Conservation (phyloP, 2,797 vertebrate species). For the Clarias pachynema region DNA sequence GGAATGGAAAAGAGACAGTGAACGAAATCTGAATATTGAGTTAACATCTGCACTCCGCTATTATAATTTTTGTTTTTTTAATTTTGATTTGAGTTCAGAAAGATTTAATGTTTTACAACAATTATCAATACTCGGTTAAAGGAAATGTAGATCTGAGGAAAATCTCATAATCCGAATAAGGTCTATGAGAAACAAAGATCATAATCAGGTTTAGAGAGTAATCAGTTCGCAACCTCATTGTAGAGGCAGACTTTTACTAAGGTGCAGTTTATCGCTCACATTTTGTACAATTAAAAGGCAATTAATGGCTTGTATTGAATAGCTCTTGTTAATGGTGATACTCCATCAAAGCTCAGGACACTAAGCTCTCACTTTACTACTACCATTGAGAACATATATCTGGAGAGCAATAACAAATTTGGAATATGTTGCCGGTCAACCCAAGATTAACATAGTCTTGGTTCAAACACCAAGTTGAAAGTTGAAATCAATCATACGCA, state of each 20-base stretch:
- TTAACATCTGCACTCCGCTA: not conserved
- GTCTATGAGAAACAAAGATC: not conserved
- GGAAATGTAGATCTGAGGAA: not conserved
- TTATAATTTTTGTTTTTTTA: not conserved
- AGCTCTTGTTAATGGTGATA: constrained; percentile 32
- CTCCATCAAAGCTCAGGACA: constrained; percentile 33
- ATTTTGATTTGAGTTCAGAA: not conserved
- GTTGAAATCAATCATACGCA: constrained; percentile 75
- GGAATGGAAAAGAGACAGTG: no score
- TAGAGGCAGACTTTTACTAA: constrained; percentile 29
- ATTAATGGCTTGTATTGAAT: constrained; percentile 52
- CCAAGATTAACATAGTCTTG: constrained; percentile 22
- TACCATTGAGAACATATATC: constrained; percentile 14
- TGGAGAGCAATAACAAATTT: constrained; percentile 16
- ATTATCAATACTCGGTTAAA: not conserved
- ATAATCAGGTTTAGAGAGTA: not conserved
- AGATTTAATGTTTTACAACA: constrained; percentile 1
- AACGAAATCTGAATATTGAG: not conserved
- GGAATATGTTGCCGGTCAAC: constrained; percentile 12
- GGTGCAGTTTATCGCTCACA: constrained; percentile 50
- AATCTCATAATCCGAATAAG: not conserved
- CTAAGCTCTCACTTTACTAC: constrained; percentile 30
- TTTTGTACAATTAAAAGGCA: constrained; percentile 48
- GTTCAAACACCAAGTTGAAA: constrained; percentile 61
- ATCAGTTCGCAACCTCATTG: constrained; percentile 12